Conservation (phyloP, 2,888 invertebrate genomes). For the Orchesella flavescens region DNA sequence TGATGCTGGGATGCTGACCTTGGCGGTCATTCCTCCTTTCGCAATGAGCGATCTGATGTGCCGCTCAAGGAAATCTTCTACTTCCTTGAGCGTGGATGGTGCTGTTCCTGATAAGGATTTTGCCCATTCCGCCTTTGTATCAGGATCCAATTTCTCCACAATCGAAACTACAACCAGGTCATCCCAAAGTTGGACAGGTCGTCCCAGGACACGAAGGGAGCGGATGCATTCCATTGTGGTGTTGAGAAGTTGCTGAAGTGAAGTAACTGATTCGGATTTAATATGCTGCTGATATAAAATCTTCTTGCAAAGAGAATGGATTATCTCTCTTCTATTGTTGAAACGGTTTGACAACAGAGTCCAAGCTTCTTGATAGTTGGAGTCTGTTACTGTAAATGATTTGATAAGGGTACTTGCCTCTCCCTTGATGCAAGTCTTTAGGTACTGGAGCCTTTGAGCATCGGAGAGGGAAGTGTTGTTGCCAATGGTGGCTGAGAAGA, state of each 20-base stretch:
- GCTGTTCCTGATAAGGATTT: background rate
- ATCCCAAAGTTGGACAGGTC: conserved; percentile 26
- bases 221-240: conserved; percentile 19
- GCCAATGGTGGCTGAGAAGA: conserved; percentile 34
- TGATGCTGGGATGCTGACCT: background rate
- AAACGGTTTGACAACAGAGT: conserved; percentile 20
- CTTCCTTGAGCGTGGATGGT: conserved; percentile 20
- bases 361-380: conserved; percentile 54
- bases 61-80: conserved; percentile 18
- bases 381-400: conserved; percentile 47
- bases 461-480: conserved; percentile 20
- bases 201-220: conserved; percentile 8
- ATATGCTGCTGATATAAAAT: background rate
- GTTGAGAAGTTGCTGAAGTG: conserved; percentile 17
- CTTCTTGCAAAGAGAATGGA: background rate
- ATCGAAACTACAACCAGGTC: conserved; percentile 17
- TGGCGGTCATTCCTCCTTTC: too few species aligned
- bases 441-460: conserved; percentile 54
- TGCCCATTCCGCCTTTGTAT: conserved; percentile 37
- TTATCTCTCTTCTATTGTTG: conserved; percentile 55
- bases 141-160: conserved; percentile 32
- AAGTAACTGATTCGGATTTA: conserved; percentile 3
- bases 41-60: too few species aligned
- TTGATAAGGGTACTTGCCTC: conserved; percentile 53
- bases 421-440: conserved; percentile 33